These are phyloP conservation scores for Drosophila aldrichi DNA, from an alignment of 2,888 invertebrate genomes.

Conservation along the genomic window DNA sequence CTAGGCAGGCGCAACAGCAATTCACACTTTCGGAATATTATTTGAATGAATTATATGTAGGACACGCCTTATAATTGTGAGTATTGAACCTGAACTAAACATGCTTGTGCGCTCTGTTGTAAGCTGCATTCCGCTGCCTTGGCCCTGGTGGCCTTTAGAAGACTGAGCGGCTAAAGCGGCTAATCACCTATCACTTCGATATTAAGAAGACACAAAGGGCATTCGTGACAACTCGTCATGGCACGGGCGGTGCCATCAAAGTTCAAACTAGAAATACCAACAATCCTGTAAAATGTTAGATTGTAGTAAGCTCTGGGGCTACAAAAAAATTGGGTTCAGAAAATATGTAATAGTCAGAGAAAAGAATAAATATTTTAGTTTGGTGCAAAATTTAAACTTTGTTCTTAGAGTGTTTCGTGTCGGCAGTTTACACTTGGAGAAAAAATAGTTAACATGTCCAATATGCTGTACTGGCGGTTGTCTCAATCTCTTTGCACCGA, in stretches of 20 bases:
- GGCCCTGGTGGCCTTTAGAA: constrained; percentile 91
- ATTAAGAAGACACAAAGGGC: constrained; percentile 92
- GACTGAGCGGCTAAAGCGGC: constrained; percentile 91
- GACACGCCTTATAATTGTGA: neutral
- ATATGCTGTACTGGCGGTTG: constrained; percentile 6
- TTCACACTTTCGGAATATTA: too few species aligned
- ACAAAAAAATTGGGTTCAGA: neutral
- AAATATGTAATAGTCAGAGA: neutral
- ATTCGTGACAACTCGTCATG: constrained; percentile 92
- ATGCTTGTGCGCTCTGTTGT: neutral
- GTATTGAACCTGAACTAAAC: neutral
- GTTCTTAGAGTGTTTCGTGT: neutral
- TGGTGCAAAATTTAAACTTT: neutral
- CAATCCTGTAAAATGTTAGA: constrained; percentile 82
- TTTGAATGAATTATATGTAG: too few species aligned
- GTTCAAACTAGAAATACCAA: constrained; percentile 87
- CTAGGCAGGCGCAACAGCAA: too few species aligned
- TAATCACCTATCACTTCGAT: constrained; percentile 94
- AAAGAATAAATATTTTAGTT: constrained; percentile 1
- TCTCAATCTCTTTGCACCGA: neutral
- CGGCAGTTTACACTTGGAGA: neutral
- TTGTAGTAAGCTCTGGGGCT: neutral
- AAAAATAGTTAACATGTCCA: neutral
- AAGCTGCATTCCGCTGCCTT: constrained; percentile 87
- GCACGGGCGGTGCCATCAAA: constrained; percentile 91